Percentiles rank a stretch among this genome's conserved stretches.
phyloP scores from a whole-genome alignment of 2,113 vertebrate genomes.

The Megatriorchis doriae region DNA sequence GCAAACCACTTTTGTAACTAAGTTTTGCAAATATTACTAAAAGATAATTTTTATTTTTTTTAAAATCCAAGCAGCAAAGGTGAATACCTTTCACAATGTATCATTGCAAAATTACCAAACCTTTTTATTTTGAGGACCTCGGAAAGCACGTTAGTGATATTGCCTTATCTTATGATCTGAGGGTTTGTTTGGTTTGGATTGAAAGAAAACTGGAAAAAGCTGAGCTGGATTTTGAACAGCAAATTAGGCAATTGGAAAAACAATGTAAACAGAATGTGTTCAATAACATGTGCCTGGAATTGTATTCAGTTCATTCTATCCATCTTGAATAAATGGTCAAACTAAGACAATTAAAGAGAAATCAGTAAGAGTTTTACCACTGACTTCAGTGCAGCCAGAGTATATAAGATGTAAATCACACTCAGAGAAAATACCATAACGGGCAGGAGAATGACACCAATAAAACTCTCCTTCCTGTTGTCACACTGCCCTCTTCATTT shows the following conservation, averaged over 20 bases:
- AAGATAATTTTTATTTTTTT: constrained; percentile 15
- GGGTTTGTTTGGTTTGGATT: constrained; percentile 46
- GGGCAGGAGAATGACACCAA: not conserved
- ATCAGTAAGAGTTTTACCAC: not conserved
- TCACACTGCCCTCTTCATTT: not conserved
- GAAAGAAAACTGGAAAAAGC: constrained; percentile 37
- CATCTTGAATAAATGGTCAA: not conserved
- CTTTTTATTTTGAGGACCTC: constrained; percentile 26
- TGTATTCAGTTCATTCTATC: not conserved
- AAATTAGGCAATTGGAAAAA: constrained; percentile 43
- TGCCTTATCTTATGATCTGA: constrained; percentile 31
- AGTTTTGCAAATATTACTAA: constrained; percentile 43
- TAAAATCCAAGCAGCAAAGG: constrained; percentile 49
- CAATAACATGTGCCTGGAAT: not conserved
- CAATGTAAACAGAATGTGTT: constrained; percentile 5
- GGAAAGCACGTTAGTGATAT: not conserved
- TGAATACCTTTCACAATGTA: constrained; percentile 58
- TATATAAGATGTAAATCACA: not conserved
- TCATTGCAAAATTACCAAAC: constrained; percentile 54
- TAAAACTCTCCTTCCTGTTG: not conserved
- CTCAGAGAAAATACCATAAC: not conserved
- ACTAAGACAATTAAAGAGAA: not conserved
- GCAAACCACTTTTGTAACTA: constrained; percentile 46
- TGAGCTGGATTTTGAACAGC: constrained; percentile 55
- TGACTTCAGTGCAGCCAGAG: not conserved